phyloP scores from a whole-genome alignment of 30 jellyfish, hydroid and myxozoan species.

The Rhopilema esculentum region DNA sequence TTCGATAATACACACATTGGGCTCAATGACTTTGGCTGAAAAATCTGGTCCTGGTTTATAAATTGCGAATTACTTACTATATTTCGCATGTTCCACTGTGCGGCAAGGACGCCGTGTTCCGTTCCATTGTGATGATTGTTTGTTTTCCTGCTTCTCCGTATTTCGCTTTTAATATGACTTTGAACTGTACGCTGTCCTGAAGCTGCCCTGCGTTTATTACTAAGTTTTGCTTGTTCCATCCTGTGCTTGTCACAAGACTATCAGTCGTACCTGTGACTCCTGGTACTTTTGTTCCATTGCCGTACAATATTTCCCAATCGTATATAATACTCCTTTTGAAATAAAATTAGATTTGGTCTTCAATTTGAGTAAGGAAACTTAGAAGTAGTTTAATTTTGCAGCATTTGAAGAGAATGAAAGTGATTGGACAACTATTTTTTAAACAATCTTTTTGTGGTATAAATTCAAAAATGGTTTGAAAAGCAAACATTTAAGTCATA shows the following conservation, averaged over 20 bases:
- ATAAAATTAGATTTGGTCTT: no score
- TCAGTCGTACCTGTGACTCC: conserved; percentile 1
- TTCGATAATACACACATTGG: no score
- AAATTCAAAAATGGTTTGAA: not conserved
- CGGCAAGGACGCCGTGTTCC: conserved; percentile 61
- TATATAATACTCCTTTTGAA: conserved; percentile 11
- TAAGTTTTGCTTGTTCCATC: conserved; percentile 59
- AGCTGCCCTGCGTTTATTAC: conserved; percentile 64
- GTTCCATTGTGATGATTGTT: conserved; percentile 31
- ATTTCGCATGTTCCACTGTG: conserved; percentile 55
- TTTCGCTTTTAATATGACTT: conserved; percentile 26
- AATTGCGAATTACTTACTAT: conserved; percentile 34
- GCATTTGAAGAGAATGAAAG: not conserved
- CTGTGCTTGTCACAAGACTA: conserved; percentile 40
- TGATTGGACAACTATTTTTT: no score
- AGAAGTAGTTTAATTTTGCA: not conserved
- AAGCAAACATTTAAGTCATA: not conserved
- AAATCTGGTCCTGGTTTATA: not conserved
- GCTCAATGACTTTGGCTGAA: no score
- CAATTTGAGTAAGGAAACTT: not conserved
- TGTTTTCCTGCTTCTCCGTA: conserved; percentile 7
- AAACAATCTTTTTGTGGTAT: no score
- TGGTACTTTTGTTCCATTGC: not conserved
- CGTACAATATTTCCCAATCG: conserved; percentile 42
- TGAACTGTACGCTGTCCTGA: conserved; percentile 9